Base-by-base conservation (phyloP, 1,140 invertebrate genomes). In the Drosophila pruinosa region DNA sequence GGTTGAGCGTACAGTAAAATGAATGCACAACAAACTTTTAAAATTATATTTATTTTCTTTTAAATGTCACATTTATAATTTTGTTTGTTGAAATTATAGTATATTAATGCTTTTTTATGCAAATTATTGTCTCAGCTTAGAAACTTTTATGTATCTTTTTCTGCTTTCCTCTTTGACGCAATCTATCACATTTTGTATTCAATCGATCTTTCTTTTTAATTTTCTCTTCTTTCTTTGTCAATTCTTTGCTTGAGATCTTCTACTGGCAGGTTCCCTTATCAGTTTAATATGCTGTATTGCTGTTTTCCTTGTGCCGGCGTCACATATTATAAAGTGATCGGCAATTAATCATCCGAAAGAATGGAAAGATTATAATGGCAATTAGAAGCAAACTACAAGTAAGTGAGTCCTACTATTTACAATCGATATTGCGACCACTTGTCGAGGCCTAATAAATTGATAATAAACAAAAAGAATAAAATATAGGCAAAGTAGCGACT, bases 371-470 rank as follows among this genome's bases (percentile, higher is more conserved):
- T 26, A 31, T 48, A 28, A 7, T 48, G 22, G 5, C 45, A 28
- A 48, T 31, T 28, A 45, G 10, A n/a, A n/a, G 21, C 21, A 1
- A 17, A 14, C 21, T 3, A 43, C 1, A 57, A 22, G 12, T 58
- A 28, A 59, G 41, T 47, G 5, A 17, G 14, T 50, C 4, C 10
- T 31, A 31, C 14, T 31, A 50, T 61, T 50, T 62, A 19, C 17
- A 50, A 38, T 22, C 26, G 8, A 24, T 10, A 15, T n/a, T 64
- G 21, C n/a, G 12, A 38, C 7, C 19, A 8, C n/a, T 7, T 28
- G 22, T 41, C n/a, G 10, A 10, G 24, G 14, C 22, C 10, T 10
- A 31, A 54, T 69, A 69, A 69, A 59, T 52, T 58, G 24, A 10
- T 52, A 31, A 7, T 24, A 56, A 15, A 56, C 3, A 8, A 15